phyloP scores from a whole-genome alignment of 1,140 invertebrate species.

The Temnothorax nylanderi region DNA sequence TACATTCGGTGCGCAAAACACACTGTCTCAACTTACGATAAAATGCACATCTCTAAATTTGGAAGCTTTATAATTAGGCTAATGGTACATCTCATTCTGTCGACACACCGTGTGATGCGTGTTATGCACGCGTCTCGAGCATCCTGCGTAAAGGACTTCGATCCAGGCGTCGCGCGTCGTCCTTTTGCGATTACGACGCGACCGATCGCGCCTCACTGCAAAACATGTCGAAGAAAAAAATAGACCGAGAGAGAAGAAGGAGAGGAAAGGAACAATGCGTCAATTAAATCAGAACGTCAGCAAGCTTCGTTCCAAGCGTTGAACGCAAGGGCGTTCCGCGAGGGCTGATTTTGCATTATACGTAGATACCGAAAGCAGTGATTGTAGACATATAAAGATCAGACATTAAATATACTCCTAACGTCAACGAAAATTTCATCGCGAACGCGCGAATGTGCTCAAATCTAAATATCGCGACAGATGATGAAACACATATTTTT shows the following conservation, averaged over 20 bases:
- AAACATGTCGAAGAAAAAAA: neutral
- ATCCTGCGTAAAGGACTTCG: neutral
- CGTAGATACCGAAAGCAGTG: slow-evolving; percentile 8
- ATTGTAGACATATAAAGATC: slow-evolving; percentile 12
- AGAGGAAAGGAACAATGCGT: slow-evolving; percentile 53
- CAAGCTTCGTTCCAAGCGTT: slow-evolving; percentile 26
- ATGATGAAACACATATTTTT: neutral
- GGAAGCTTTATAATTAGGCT: slow-evolving; percentile 1
- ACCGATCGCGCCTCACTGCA: neutral
- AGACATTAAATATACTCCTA: neutral
- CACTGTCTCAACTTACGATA: neutral
- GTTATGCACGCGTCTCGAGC: slow-evolving; percentile 13
- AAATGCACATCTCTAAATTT: slow-evolving; percentile 11
- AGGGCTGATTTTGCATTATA: slow-evolving; percentile 26
- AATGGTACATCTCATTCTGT: neutral
- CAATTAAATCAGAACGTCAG: slow-evolving; percentile 65
- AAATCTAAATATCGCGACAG: neutral
- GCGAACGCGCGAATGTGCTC: neutral
- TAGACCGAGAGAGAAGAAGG: neutral
- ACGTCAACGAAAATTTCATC: neutral
- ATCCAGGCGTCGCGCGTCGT: slow-evolving; percentile 1
- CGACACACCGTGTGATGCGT: neutral
- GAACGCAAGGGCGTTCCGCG: neutral
- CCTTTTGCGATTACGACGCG: slow-evolving; percentile 30
- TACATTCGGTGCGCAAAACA: neutral